Evolutionary conservation across 2,113 vertebrate species (phyloP), one percentile per base, ranked within the genome.

Genomic region (Ochotona curzoniae): DNA sequence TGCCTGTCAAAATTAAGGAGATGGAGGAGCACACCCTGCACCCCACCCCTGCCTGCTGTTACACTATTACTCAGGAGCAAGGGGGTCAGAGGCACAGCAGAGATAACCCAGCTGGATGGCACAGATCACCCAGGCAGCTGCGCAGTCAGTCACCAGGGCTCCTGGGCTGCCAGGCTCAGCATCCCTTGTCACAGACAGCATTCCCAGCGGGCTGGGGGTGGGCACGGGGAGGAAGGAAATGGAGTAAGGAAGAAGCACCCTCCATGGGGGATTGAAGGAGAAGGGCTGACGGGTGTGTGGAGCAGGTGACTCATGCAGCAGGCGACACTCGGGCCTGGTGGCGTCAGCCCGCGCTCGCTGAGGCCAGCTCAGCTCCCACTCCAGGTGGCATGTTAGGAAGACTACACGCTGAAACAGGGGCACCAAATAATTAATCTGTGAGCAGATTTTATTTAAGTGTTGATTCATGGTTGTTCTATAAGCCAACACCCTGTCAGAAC

Each of bases 391-490:
- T 87, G 60, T 91, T 93, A 93, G 87, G 91, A 88, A 97, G 91
- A 94, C 69, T 95, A 91, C 79, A 90, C 93, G 23, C 79, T 54
- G 60, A 93, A 95, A 96, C 73, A 8, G 2, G 94, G 90, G n/a
- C 71, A 78, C 64, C 91, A 60, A 95, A 90, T 92, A 96, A 97
- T 94, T 92, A 96, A 95, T 93, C 91, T 94, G 95, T 13, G 86
- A 96, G 90, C 63, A 38, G 71, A 23, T 96, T 87, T 83, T 94
- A 93, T 70, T 80, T 93, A 96, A 94, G 94, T 94, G 93, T 96
- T 96, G 96, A 97, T 95, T 97, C 95, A 96, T 71, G 82, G 87
- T 18, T 81, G 93, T 76, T 85, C 94, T 70, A 32, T 86, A 93
- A 95, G 95, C 96, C 96, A 93, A 91, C 83, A 26, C 83, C 85